These are phyloP conservation scores for Acronicta psi DNA, from an alignment of 2,888 invertebrate genomes.

Conservation along the genomic window DNA sequence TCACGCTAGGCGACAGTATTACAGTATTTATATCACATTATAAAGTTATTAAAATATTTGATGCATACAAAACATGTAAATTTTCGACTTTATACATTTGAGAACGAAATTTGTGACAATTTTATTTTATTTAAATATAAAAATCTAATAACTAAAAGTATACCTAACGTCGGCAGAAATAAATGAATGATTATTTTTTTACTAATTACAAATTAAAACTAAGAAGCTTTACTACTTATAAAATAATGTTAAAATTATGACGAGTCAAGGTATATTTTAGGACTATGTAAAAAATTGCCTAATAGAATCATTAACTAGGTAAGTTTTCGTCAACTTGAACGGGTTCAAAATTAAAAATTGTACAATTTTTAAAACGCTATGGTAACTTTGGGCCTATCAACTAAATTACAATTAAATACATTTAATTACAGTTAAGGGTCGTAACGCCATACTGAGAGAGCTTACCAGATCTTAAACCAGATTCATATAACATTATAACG, in stretches of 20 bases:
- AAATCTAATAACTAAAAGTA: slow-evolving; percentile 52
- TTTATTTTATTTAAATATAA: slow-evolving; percentile 52
- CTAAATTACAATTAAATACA: slow-evolving; percentile 69
- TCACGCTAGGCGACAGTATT: slow-evolving; percentile 10
- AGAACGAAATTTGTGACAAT: slow-evolving; percentile 53
- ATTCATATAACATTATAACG: slow-evolving; percentile 39
- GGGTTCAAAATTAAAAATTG: slow-evolving; percentile 69
- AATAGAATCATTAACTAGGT: slow-evolving; percentile 50
- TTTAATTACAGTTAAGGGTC: slow-evolving; percentile 51
- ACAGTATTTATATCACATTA: slow-evolving; percentile 55
- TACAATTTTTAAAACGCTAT: slow-evolving; percentile 76
- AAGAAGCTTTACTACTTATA: slow-evolving; percentile 74
- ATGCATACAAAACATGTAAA: slow-evolving; percentile 47
- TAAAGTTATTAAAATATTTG: slow-evolving; percentile 40
- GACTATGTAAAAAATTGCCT: slow-evolving; percentile 51
- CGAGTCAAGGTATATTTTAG: slow-evolving; percentile 62
- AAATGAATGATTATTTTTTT: slow-evolving; percentile 53
- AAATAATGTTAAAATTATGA: slow-evolving; percentile 68
- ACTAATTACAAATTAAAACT: slow-evolving; percentile 63
- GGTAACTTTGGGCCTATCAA: slow-evolving; percentile 81
- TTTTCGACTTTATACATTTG: slow-evolving; percentile 52
- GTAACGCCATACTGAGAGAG: slow-evolving; percentile 56
- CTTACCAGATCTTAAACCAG: slow-evolving; percentile 55
- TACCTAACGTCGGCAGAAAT: slow-evolving; percentile 50
- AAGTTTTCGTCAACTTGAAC: slow-evolving; percentile 60